Percentiles rank a stretch among this genome's conserved stretches.
Conservation (phyloP, 2,888 invertebrate species). For the Protodeltote pygarga region DNA sequence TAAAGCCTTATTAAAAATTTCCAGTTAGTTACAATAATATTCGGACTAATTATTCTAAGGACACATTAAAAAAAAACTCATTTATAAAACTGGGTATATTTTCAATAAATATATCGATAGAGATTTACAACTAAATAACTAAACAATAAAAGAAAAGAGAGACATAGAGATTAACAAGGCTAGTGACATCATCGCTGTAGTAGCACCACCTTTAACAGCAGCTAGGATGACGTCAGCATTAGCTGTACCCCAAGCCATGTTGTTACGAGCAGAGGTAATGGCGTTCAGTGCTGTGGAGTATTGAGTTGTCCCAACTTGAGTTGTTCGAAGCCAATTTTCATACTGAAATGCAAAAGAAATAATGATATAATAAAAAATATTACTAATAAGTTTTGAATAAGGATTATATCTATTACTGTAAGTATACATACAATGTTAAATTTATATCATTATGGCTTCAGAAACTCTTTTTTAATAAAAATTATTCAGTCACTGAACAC, state of each 20-base stretch:
- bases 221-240: slow-evolving; percentile 67
- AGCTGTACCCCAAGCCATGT: slow-evolving; percentile 72
- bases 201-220: slow-evolving; percentile 64
- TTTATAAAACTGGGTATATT: neutral
- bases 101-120: neutral
- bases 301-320: slow-evolving; percentile 62
- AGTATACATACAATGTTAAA: too few species aligned
- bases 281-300: slow-evolving; percentile 61
- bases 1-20: too few species aligned
- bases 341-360: slow-evolving; percentile 59
- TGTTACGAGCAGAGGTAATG: slow-evolving; percentile 67
- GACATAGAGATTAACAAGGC: slow-evolving; percentile 50
- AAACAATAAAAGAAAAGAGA: slow-evolving; percentile 40
- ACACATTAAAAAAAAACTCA: too few species aligned
- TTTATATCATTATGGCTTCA: too few species aligned
- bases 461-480: too few species aligned
- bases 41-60: too few species aligned
- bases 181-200: slow-evolving; percentile 54
- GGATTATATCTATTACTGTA: too few species aligned
- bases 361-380: neutral
- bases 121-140: slow-evolving; percentile 7
- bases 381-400: too few species aligned
- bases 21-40: too few species aligned
- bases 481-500: too few species aligned
- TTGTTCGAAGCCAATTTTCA: slow-evolving; percentile 68